Percentiles rank a stretch among this genome's conserved stretches.
Conservation (phyloP, 2,113 vertebrate species). For the Prochilodus magdalenae region DNA sequence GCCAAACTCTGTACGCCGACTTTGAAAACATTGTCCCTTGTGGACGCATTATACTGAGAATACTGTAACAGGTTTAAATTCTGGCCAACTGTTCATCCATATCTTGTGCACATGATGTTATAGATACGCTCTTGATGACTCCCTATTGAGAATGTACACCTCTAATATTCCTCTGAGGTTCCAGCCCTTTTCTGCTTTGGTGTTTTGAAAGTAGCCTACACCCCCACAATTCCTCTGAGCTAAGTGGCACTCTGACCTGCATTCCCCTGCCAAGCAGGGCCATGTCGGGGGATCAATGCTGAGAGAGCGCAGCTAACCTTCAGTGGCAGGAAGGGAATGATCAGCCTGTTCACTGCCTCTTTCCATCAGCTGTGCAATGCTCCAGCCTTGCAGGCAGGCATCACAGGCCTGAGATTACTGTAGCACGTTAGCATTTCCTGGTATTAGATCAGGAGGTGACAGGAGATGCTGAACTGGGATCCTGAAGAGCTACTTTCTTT, state of each 20-base stretch:
- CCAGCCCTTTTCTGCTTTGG: neutral
- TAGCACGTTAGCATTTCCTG: neutral
- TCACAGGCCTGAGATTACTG: constrained; percentile 29
- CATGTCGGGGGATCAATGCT: neutral
- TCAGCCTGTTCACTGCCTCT: constrained; percentile 22
- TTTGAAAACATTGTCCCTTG: no score
- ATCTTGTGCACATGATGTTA: no score
- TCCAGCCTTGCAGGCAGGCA: neutral
- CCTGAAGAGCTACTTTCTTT: no score
- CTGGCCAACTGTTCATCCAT: no score
- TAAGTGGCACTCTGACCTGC: constrained; percentile 17
- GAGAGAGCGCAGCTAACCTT: constrained; percentile 30
- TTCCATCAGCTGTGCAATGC: constrained; percentile 12
- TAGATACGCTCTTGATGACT: neutral
- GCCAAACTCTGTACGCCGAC: no score
- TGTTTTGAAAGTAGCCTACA: neutral
- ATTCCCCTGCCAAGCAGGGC: neutral
- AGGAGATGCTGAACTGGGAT: constrained; percentile 40
- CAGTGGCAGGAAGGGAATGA: constrained; percentile 26
- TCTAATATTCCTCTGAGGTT: neutral
- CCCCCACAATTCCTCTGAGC: neutral
- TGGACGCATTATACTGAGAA: no score
- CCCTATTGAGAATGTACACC: neutral
- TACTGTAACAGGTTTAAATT: no score
- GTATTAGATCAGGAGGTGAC: neutral